Conservation (phyloP, 64 coral and sea anemone species). For the Montipora efflorescens region DNA sequence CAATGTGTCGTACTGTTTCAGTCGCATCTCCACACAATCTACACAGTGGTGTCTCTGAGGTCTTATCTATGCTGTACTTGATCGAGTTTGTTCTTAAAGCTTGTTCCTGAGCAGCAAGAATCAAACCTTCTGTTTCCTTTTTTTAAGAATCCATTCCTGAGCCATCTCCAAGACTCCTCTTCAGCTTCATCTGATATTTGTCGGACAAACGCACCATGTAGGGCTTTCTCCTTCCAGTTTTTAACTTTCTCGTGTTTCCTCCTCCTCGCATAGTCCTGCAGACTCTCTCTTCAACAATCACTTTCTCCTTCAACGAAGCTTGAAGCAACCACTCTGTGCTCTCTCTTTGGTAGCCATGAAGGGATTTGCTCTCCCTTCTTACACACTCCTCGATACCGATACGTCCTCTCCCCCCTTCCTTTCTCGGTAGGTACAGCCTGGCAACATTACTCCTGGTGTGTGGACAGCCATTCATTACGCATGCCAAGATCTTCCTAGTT, state of each 20-base stretch:
- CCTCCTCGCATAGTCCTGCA: constrained; percentile 6
- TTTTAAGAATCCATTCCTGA: not conserved
- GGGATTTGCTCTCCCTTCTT: constrained; percentile 33
- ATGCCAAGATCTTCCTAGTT: constrained; percentile 40
- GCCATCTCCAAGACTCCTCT: no score
- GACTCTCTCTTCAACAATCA: constrained; percentile 12
- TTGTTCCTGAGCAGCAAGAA: not conserved
- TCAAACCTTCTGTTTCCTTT: constrained; percentile 13
- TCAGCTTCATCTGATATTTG: not conserved
- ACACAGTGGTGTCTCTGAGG: constrained; percentile 4
- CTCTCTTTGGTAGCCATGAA: constrained; percentile 11
- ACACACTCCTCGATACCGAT: constrained; percentile 25
- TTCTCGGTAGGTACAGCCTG: constrained; percentile 18
- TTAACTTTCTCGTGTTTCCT: not conserved
- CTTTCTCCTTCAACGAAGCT: not conserved
- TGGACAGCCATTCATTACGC: constrained; percentile 6
- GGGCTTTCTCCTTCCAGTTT: constrained; percentile 34
- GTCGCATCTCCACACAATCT: constrained; percentile 13
- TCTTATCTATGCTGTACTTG: constrained; percentile 19
- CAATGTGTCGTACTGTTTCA: not conserved
- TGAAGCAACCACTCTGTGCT: constrained; percentile 26
- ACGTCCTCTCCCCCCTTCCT: constrained; percentile 16
- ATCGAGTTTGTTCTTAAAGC: constrained; percentile 1
- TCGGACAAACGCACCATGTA: not conserved
- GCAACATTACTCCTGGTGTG: constrained; percentile 21